A percentile compares a stretch with the other conserved stretches of the same genome.
phyloP scores from a whole-genome alignment of 2,113 vertebrate species.

The Tetrao urogallus region DNA sequence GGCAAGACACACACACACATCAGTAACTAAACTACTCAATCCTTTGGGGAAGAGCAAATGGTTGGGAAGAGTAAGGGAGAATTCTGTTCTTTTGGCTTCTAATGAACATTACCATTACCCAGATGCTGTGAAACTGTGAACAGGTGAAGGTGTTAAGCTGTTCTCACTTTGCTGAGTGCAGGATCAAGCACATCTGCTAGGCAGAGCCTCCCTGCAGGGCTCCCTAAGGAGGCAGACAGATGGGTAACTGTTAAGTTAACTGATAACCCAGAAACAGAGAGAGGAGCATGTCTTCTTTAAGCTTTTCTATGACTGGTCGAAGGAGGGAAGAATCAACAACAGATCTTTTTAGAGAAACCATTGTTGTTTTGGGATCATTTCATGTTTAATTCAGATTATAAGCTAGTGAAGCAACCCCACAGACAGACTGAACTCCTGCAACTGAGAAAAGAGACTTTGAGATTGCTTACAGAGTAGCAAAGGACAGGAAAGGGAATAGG shows the following conservation, averaged over 20 bases:
- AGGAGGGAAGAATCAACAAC: neutral
- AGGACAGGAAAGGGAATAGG: neutral
- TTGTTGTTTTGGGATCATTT: neutral
- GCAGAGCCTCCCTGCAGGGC: neutral
- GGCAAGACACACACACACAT: neutral
- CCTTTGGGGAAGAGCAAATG: neutral
- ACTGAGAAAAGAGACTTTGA: neutral
- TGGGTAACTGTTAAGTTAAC: neutral
- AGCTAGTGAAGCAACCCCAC: neutral
- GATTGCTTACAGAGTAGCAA: neutral
- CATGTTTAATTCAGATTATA: neutral
- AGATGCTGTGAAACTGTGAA: neutral
- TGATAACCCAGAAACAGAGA: neutral
- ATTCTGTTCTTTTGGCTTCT: neutral
- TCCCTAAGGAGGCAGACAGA: neutral
- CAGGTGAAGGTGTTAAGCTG: constrained; percentile 34
- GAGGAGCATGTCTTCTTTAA: neutral
- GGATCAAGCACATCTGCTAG: neutral
- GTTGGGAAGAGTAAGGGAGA: neutral
- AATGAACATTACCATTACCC: neutral
- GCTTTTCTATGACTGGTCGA: neutral
- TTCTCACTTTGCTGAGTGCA: neutral
- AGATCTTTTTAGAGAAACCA: neutral
- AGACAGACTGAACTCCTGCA: neutral
- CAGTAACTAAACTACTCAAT: neutral